These are phyloP conservation scores for Hephaestus fuliginosus DNA, from an alignment of 2,797 vertebrate genomes.

Conservation along the genomic window DNA sequence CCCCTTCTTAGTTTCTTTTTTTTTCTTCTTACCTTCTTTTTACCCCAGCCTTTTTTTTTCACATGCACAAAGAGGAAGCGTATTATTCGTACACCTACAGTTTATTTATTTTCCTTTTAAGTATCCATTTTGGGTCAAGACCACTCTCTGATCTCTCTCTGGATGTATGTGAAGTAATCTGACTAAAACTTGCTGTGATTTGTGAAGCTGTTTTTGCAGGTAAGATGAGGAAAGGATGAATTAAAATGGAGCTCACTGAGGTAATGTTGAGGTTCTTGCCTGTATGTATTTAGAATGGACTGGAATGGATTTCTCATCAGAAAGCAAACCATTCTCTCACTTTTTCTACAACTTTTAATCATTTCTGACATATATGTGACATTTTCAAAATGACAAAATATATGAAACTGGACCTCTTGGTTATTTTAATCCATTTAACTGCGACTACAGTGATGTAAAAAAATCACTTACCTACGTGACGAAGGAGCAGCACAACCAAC, in stretches of 20 bases:
- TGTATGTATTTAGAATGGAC: neutral
- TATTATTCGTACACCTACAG: slow-evolving; percentile 18
- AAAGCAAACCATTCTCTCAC: neutral
- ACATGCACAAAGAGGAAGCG: slow-evolving; percentile 11
- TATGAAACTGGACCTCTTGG: slow-evolving; percentile 24
- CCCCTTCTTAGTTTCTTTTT: slow-evolving; percentile 37
- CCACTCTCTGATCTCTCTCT: slow-evolving; percentile 13
- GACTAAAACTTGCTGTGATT: slow-evolving; percentile 14
- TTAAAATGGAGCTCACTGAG: neutral
- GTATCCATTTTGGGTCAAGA: slow-evolving; percentile 12
- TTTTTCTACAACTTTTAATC: neutral
- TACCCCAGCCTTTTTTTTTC: slow-evolving; percentile 7
- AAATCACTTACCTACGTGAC: slow-evolving; percentile 68
- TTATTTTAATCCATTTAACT: slow-evolving; percentile 40
- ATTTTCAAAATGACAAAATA: slow-evolving; percentile 33
- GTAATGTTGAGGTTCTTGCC: neutral
- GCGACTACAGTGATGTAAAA: slow-evolving; percentile 15
- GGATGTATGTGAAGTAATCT: neutral
- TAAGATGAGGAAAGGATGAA: neutral
- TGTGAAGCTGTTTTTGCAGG: neutral
- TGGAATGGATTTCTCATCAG: neutral
- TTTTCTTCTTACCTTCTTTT: slow-evolving; percentile 9
- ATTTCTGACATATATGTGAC: slow-evolving; percentile 10
- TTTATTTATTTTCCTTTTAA: slow-evolving; percentile 17
- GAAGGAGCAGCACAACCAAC: slow-evolving; percentile 42